A percentile compares a stretch with the other conserved stretches of the same genome.
Evolutionary conservation across 37 sponge, comb jelly and placozoan species (phyloP).

Genomic region (Crambe crambe): DNA sequence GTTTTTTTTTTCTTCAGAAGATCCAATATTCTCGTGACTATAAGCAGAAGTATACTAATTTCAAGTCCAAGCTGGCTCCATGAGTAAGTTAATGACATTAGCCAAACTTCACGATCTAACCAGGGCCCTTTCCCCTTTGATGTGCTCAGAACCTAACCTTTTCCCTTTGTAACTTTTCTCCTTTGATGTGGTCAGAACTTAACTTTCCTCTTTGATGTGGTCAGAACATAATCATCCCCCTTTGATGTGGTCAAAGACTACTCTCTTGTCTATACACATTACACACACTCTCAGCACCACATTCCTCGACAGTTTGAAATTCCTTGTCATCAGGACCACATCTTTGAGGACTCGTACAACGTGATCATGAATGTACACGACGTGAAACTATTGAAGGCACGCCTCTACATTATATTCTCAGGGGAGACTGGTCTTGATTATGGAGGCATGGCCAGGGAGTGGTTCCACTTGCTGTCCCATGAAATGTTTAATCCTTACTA

Average conservation of each 20-base stretch:
- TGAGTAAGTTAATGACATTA: too few relatives aligned
- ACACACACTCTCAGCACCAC: slow-evolving; percentile 18
- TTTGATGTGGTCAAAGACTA: too few relatives aligned
- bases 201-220: too few relatives aligned
- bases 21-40: slow-evolving; percentile 82
- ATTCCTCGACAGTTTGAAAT: slow-evolving; percentile 77
- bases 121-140: too few relatives aligned
- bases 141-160: too few relatives aligned
- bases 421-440: slow-evolving; percentile 96
- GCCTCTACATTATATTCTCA: slow-evolving; percentile 83
- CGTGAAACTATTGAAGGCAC: slow-evolving; percentile 40
- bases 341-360: slow-evolving; percentile 89
- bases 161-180: too few relatives aligned
- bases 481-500: slow-evolving; percentile 99
- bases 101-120: too few relatives aligned
- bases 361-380: slow-evolving; percentile 73
- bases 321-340: slow-evolving; percentile 47
- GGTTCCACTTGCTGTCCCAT: slow-evolving; percentile 94
- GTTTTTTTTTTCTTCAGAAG: slow-evolving; percentile 28
- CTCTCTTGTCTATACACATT: too few relatives aligned
- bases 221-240: too few relatives aligned
- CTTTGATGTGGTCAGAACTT: too few relatives aligned
- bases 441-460: slow-evolving; percentile 98
- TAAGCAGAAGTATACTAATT: slow-evolving; percentile 82
- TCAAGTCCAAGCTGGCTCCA: slow-evolving; percentile 64